A percentile compares a stretch with the other conserved stretches of the same genome.
phyloP scores from a whole-genome alignment of 2,888 invertebrate species.

The Lasioglossum malachurum region DNA sequence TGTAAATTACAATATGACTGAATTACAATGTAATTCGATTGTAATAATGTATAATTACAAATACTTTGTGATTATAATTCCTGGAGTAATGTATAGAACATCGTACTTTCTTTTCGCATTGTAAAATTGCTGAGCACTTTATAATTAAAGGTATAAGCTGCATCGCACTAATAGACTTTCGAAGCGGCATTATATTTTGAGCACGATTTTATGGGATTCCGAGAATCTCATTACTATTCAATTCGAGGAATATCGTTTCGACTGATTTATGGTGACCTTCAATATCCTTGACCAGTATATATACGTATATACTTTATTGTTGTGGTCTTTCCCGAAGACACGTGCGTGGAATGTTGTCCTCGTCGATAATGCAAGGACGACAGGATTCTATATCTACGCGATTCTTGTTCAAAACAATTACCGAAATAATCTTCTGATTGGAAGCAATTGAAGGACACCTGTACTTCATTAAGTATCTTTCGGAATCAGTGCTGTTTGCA shows the following conservation, averaged over 20 bases:
- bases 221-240: not conserved
- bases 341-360: slow-evolving; percentile 1
- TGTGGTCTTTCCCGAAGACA: not conserved
- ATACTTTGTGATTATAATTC: too few relatives aligned
- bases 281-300: slow-evolving; percentile 3
- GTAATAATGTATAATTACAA: too few relatives aligned
- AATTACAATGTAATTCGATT: too few relatives aligned
- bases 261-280: not conserved
- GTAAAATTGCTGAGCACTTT: not conserved
- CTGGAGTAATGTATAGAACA: too few relatives aligned
- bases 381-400: not conserved
- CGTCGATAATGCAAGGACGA: not conserved
- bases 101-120: not conserved
- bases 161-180: not conserved
- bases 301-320: not conserved
- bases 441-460: slow-evolving; percentile 6
- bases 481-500: slow-evolving; percentile 3
- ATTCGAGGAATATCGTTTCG: not conserved
- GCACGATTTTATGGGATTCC: not conserved
- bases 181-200: not conserved
- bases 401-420: not conserved
- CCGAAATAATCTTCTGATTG: slow-evolving; percentile 14
- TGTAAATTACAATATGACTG: too few relatives aligned
- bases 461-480: not conserved
- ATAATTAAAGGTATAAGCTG: not conserved